Percentiles rank a stretch among this genome's conserved stretches.
These are phyloP conservation scores for Drosophila yooni DNA, from an alignment of 2,888 invertebrate genomes.

Conservation along the genomic window DNA sequence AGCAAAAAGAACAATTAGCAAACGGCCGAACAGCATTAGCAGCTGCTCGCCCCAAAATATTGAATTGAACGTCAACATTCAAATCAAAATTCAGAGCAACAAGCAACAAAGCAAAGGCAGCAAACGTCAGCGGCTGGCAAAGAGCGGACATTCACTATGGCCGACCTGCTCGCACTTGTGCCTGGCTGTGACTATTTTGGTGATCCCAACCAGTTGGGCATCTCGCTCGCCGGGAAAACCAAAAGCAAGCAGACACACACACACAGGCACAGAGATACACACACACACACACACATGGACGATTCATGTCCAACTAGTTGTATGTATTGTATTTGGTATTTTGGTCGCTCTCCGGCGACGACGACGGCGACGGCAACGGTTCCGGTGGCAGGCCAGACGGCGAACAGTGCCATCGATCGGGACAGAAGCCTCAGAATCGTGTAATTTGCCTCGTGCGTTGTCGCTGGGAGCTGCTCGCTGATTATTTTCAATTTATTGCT, in stretches of 20 bases:
- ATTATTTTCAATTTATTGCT: conserved; percentile 48
- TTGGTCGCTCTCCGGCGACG: conserved; percentile 58
- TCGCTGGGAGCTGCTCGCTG: conserved; percentile 54
- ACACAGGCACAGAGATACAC: conserved; percentile 9
- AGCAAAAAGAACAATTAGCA: conserved; percentile 51
- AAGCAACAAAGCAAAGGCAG: conserved; percentile 8
- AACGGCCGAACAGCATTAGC: conserved; percentile 40
- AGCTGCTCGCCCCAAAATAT: conserved; percentile 62
- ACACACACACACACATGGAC: conserved; percentile 37
- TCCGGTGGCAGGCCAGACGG: conserved; percentile 67
- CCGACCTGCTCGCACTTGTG: conserved; percentile 42
- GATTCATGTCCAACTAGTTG: conserved; percentile 51
- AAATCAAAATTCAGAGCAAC: conserved; percentile 56
- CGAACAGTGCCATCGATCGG: conserved; percentile 67
- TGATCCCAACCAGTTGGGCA: conserved; percentile 53
- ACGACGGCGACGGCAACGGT: conserved; percentile 35
- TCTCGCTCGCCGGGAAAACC: conserved; percentile 61
- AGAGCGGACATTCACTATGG: conserved; percentile 40
- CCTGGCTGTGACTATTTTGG: conserved; percentile 24
- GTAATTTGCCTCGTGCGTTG: conserved; percentile 80
- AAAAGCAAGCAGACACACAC: conserved; percentile 17
- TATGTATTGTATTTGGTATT: conserved; percentile 62
- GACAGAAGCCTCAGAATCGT: conserved; percentile 77
- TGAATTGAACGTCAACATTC: conserved; percentile 51
- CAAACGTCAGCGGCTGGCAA: conserved; percentile 36